phyloP scores from a whole-genome alignment of 2,888 invertebrate species.

The Pediacus dermestoides region DNA sequence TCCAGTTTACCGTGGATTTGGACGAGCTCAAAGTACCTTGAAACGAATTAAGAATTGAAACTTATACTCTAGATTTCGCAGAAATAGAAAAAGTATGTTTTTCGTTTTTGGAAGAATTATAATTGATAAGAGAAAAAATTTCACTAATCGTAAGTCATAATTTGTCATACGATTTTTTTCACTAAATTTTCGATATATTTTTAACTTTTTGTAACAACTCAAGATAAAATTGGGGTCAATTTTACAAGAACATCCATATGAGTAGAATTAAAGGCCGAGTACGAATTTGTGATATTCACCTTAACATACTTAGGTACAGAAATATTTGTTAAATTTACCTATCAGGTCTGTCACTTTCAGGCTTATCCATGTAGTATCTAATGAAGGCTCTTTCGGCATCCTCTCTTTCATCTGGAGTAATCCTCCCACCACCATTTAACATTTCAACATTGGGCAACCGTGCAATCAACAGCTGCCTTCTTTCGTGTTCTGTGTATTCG shows the following conservation, averaged over 20 bases:
- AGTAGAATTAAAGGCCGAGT: too few relatives aligned
- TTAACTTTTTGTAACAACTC: too few relatives aligned
- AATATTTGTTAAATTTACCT: constrained; percentile 52
- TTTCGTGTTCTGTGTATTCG: constrained; percentile 84
- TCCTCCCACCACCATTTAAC: constrained; percentile 84
- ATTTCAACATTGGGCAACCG: constrained; percentile 80
- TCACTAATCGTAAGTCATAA: too few relatives aligned
- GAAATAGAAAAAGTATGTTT: too few relatives aligned
- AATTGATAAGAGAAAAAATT: constrained; percentile 2
- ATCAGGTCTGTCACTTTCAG: constrained; percentile 76
- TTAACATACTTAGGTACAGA: too few relatives aligned
- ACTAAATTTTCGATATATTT: too few relatives aligned
- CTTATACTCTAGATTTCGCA: too few relatives aligned
- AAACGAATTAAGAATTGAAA: constrained; percentile 38
- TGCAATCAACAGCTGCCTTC: constrained; percentile 82
- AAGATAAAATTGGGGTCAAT: too few relatives aligned
- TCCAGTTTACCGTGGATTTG: constrained; percentile 84
- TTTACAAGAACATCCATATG: too few relatives aligned
- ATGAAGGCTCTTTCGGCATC: constrained; percentile 92
- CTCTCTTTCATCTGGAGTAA: constrained; percentile 81
- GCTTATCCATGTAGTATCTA: constrained; percentile 85
- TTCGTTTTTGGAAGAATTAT: constrained; percentile 4
- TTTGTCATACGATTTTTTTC: too few relatives aligned
- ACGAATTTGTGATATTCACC: too few relatives aligned
- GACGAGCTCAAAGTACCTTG: constrained; percentile 77